Evolutionary conservation across 2,888 invertebrate genomes (phyloP).

Genomic region (Kuschelorhynchus macadamiae): DNA sequence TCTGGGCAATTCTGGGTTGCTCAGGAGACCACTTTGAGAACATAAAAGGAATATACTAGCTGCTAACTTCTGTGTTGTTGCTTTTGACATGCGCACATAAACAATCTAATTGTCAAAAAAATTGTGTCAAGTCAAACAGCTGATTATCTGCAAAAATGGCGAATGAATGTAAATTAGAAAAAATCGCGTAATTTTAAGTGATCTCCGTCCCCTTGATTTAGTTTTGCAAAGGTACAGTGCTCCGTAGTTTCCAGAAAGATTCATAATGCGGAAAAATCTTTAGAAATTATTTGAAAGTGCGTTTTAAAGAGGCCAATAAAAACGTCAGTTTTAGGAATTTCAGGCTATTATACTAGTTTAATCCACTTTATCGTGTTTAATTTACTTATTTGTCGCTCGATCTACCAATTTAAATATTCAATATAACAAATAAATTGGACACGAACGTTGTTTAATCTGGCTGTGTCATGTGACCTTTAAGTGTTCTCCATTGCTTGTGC

Average conservation of each 20-base stretch:
- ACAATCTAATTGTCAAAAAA: slow-evolving; percentile 14
- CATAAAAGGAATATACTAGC: no score
- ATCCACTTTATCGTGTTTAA: slow-evolving; percentile 52
- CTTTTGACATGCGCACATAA: slow-evolving; percentile 1
- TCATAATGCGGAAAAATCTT: slow-evolving; percentile 2
- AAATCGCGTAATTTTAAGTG: slow-evolving; percentile 60
- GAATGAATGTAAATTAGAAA: slow-evolving; percentile 54
- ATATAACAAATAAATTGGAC: slow-evolving; percentile 5
- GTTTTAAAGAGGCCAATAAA: slow-evolving; percentile 11
- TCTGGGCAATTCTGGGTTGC: no score
- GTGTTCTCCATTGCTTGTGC: slow-evolving; percentile 2
- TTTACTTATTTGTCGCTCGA: slow-evolving; percentile 25
- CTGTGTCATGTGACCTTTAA: slow-evolving; percentile 39
- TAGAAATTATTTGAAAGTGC: neutral
- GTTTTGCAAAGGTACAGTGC: slow-evolving; percentile 28
- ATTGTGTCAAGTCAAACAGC: slow-evolving; percentile 57
- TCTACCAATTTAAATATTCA: slow-evolving; percentile 25
- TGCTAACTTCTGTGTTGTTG: no score
- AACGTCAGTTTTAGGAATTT: slow-evolving; percentile 26
- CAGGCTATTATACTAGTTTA: slow-evolving; percentile 50
- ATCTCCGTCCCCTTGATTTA: slow-evolving; percentile 60
- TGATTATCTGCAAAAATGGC: slow-evolving; percentile 65
- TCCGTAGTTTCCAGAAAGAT: neutral
- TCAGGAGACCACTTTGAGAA: no score
- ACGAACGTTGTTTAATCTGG: slow-evolving; percentile 14